phyloP scores from a whole-genome alignment of 2,797 vertebrate species.

The Phrynocephalus vlangalii region DNA sequence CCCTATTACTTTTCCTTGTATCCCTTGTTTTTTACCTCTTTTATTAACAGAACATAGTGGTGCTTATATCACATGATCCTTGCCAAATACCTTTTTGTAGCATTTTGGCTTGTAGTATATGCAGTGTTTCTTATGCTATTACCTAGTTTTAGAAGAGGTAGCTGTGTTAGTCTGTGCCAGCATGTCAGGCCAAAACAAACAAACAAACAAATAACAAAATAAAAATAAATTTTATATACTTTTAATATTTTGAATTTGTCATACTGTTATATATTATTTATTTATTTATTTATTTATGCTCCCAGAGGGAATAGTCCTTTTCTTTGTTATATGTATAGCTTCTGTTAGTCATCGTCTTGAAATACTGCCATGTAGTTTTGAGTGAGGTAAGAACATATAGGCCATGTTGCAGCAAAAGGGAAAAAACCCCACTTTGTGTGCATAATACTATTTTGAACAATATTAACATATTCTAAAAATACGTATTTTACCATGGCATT shows the following conservation, averaged over 20 bases:
- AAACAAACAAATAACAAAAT: too few species aligned
- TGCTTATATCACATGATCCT: conserved; percentile 12
- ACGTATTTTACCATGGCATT: conserved; percentile 31
- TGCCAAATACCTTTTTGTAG: conserved; percentile 4
- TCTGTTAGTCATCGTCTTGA: conserved; percentile 23
- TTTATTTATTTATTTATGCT: conserved; percentile 20
- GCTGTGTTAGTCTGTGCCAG: too few species aligned
- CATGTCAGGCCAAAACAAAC: too few species aligned
- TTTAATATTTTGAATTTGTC: background rate
- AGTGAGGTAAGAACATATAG: conserved; percentile 22
- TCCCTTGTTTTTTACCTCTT: background rate
- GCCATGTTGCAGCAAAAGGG: conserved; percentile 27
- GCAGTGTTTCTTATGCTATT: background rate
- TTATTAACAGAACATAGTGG: background rate
- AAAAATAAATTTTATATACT: too few species aligned
- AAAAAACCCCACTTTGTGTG: background rate
- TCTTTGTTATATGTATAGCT: conserved; percentile 28
- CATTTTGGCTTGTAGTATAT: conserved; percentile 16
- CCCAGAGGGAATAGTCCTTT: conserved; percentile 35
- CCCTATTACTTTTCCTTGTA: too few species aligned
- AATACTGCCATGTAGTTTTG: conserved; percentile 9
- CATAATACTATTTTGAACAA: conserved; percentile 36
- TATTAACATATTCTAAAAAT: conserved; percentile 36
- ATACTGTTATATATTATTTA: conserved; percentile 22
- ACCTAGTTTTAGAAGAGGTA: too few species aligned